phyloP scores from a whole-genome alignment of 2,888 invertebrate genomes.

The Exephanes ischioxanthus region DNA sequence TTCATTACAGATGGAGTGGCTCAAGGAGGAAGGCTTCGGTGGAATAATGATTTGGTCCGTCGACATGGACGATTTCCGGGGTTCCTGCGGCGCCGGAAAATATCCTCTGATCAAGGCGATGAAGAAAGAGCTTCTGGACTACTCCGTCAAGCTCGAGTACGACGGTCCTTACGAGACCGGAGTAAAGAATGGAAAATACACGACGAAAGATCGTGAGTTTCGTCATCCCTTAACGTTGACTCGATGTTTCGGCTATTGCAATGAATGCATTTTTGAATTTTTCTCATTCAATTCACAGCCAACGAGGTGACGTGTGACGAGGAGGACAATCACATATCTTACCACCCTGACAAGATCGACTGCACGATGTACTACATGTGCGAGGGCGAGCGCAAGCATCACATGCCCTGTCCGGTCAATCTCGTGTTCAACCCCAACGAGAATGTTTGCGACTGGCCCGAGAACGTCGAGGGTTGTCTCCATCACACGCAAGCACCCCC shows the following conservation, averaged over 20 bases:
- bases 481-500: constrained; percentile 90
- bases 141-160: constrained; percentile 93
- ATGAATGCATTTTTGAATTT: constrained; percentile 19
- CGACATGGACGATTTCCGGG: constrained; percentile 98
- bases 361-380: constrained; percentile 99
- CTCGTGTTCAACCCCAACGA: constrained; percentile 96
- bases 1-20: constrained; percentile 92
- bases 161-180: constrained; percentile 94
- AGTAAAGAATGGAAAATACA: constrained; percentile 90
- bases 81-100: constrained; percentile 95
- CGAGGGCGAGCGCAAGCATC: constrained; percentile 97
- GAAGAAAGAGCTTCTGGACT: constrained; percentile 93
- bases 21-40: constrained; percentile 96
- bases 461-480: constrained; percentile 95
- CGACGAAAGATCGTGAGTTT: constrained; percentile 95
- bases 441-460: constrained; percentile 98
- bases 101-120: constrained; percentile 95
- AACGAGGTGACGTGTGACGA: constrained; percentile 96
- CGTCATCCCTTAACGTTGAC: constrained; percentile 1
- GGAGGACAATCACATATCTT: constrained; percentile 97
- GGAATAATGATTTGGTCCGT: constrained; percentile 99
- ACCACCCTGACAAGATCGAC: constrained; percentile 95
- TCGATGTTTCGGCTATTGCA: background rate
- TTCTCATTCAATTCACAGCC: constrained; percentile 86
- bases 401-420: constrained; percentile 97